These are phyloP conservation scores for Lamellibrachia luymesi DNA, from an alignment of 1,140 invertebrate genomes.

Conservation along the genomic window DNA sequence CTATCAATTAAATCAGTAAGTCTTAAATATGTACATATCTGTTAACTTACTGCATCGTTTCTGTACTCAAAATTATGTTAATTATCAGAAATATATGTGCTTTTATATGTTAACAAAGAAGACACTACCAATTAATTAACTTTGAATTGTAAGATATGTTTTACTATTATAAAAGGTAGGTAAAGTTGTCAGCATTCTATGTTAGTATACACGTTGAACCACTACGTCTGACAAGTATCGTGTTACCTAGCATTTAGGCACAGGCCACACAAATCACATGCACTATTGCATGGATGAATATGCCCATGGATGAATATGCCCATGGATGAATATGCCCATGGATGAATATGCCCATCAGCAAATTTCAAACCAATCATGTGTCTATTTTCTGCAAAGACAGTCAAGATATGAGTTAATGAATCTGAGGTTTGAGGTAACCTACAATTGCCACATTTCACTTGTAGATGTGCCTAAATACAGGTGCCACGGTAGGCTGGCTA, in stretches of 20 bases:
- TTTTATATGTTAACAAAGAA: neutral
- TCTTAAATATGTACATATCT: neutral
- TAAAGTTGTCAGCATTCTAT: neutral
- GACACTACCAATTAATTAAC: neutral
- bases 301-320: neutral
- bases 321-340: neutral
- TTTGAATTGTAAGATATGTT: neutral
- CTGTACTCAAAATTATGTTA: neutral
- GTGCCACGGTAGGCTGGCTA: neutral
- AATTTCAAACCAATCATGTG: too few relatives aligned
- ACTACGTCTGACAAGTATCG: neutral
- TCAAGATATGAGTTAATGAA: neutral
- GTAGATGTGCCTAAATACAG: neutral
- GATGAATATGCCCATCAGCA: too few relatives aligned
- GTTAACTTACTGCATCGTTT: neutral
- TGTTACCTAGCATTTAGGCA: neutral
- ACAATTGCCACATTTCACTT: neutral
- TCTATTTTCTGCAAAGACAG: neutral
- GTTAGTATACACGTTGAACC: neutral
- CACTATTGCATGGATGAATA: neutral
- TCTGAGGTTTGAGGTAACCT: neutral
- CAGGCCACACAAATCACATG: neutral
- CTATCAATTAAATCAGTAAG: neutral
- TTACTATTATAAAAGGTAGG: neutral
- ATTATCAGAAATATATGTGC: neutral